phyloP scores from a whole-genome alignment of 2,113 vertebrate genomes.

The Ammospiza caudacuta region DNA sequence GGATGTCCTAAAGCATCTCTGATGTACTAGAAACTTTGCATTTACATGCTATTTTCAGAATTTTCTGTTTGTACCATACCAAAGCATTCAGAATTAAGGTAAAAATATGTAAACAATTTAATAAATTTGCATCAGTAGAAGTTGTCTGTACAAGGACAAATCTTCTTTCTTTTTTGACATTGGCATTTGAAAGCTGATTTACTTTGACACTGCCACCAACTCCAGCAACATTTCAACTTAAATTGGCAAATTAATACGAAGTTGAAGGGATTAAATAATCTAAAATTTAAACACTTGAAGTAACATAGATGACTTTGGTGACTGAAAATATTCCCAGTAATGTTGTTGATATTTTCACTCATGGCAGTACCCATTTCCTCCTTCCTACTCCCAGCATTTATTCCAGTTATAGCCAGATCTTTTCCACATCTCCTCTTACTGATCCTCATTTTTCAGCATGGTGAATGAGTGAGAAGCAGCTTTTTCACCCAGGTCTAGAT shows the following conservation, averaged over 20 bases:
- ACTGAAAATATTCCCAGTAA: background rate
- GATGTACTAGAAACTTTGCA: background rate
- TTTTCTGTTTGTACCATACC: background rate
- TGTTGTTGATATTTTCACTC: background rate
- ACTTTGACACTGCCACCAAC: background rate
- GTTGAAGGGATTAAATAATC: background rate
- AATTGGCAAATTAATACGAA: background rate
- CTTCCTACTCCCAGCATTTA: background rate
- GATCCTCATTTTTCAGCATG: background rate
- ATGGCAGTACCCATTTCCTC: background rate
- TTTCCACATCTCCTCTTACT: background rate
- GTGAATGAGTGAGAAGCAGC: background rate
- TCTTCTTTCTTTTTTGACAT: accelerated
- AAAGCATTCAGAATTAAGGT: background rate
- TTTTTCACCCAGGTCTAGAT: background rate
- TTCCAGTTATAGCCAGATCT: background rate
- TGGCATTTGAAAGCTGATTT: background rate
- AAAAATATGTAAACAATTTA: background rate
- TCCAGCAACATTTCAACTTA: background rate
- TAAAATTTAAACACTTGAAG: background rate
- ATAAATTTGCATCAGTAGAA: background rate
- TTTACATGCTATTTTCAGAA: background rate
- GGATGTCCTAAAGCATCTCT: background rate
- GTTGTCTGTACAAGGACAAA: background rate
- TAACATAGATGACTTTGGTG: background rate